phyloP scores from a whole-genome alignment of 2,888 invertebrate genomes.

The Nemapogon koenigi region DNA sequence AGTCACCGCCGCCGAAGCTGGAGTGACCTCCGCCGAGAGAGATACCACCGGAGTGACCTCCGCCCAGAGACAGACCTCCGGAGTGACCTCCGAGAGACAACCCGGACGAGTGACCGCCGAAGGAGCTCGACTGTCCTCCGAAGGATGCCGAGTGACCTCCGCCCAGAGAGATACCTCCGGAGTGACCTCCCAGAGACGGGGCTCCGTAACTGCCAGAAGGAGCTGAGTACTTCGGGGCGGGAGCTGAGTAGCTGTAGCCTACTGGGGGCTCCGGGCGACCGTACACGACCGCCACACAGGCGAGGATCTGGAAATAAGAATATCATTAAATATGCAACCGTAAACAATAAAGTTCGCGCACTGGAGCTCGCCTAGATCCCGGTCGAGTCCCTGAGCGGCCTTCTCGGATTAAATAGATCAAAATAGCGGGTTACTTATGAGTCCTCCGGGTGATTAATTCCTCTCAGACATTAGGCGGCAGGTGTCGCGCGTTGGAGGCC shows the following conservation, averaged over 20 bases:
- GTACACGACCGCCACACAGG: conserved; percentile 52
- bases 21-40: conserved; percentile 15
- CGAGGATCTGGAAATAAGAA: conserved; percentile 44
- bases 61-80: conserved; percentile 24
- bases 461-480: conserved; percentile 2
- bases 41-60: conserved; percentile 26
- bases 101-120: conserved; percentile 19
- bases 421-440: too few relatives aligned
- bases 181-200: conserved; percentile 25
- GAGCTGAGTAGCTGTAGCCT: conserved; percentile 55
- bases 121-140: conserved; percentile 26
- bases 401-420: too few relatives aligned
- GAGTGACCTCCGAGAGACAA: conserved; percentile 17
- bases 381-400: too few relatives aligned
- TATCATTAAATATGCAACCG: too few relatives aligned
- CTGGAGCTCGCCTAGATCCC: too few relatives aligned
- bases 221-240: conserved; percentile 29
- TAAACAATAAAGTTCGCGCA: too few relatives aligned
- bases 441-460: conserved; percentile 5
- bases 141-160: conserved; percentile 14
- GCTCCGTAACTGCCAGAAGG: conserved; percentile 34
- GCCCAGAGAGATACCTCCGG: conserved; percentile 23
- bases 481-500: not conserved
- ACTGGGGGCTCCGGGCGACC: conserved; percentile 59
- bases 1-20: conserved; percentile 32